Conservation (phyloP, 2,113 vertebrate genomes). For the Chamaetylas fuelleborni region DNA sequence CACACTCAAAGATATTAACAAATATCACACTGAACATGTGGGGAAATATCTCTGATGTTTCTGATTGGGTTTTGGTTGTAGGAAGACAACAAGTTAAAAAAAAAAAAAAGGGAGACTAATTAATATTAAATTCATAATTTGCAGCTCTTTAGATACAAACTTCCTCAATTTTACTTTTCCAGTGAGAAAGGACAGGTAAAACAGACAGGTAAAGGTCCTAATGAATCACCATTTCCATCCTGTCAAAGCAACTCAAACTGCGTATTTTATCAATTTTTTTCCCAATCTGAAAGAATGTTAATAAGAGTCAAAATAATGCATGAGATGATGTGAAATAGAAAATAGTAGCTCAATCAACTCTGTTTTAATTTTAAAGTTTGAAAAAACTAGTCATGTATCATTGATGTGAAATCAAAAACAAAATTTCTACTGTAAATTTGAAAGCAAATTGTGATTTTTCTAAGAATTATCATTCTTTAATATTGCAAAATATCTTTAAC, state of each 20-base stretch:
- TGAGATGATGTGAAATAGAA: not conserved
- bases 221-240: not conserved
- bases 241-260: not conserved
- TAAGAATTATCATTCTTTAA: not conserved
- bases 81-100: not conserved
- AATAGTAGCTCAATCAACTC: not conserved
- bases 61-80: not conserved
- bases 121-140: not conserved
- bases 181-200: not conserved
- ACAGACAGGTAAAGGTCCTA: not conserved
- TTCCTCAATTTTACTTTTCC: not conserved
- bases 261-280: not conserved
- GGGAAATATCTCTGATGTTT: not conserved
- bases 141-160: not conserved
- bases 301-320: not conserved
- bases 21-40: not conserved
- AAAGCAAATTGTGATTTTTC: not conserved
- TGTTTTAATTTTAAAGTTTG: not conserved
- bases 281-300: not conserved
- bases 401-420: not conserved
- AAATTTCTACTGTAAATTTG: not conserved
- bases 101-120: not conserved
- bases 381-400: not conserved
- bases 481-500: not conserved
- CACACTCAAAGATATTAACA: not conserved